These are phyloP conservation scores for Basileuterus tristriatus DNA, from an alignment of 2,797 vertebrate species.

Conservation along the genomic window DNA sequence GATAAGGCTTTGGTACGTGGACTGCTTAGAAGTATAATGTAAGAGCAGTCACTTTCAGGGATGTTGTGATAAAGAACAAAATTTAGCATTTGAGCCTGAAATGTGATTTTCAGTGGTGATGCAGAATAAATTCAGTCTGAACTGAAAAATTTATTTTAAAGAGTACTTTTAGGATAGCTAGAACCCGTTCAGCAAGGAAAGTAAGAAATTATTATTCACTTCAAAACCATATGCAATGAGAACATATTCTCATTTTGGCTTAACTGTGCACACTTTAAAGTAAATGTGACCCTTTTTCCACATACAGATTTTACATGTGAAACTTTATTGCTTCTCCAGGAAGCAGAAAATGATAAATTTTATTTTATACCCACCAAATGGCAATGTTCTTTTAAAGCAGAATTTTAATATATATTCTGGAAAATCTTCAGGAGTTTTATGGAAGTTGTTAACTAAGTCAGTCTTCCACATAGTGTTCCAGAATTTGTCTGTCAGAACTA, in stretches of 20 bases:
- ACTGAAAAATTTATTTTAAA: neutral
- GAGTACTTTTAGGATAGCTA: neutral
- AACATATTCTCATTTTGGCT: neutral
- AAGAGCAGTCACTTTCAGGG: neutral
- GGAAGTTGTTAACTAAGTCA: neutral
- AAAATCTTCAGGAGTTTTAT: conserved; percentile 14
- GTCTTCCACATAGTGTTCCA: neutral
- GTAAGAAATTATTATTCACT: neutral
- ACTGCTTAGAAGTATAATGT: neutral
- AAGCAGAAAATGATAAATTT: neutral
- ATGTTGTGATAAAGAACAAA: neutral
- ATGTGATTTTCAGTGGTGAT: neutral
- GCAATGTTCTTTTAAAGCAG: neutral
- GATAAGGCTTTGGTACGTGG: neutral
- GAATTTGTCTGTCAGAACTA: neutral
- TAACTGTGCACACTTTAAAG: neutral
- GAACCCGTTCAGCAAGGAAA: neutral
- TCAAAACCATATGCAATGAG: neutral
- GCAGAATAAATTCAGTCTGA: neutral
- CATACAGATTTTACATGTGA: neutral
- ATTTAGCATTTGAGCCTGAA: neutral
- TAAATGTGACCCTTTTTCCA: neutral
- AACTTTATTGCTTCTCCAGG: neutral
- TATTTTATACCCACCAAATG: conserved; percentile 7
- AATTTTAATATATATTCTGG: neutral